Evolutionary conservation across 2,113 vertebrate genomes (phyloP), one percentile per base, ranked within the genome.

Genomic region (Brachyhypopomus gauderio): DNA sequence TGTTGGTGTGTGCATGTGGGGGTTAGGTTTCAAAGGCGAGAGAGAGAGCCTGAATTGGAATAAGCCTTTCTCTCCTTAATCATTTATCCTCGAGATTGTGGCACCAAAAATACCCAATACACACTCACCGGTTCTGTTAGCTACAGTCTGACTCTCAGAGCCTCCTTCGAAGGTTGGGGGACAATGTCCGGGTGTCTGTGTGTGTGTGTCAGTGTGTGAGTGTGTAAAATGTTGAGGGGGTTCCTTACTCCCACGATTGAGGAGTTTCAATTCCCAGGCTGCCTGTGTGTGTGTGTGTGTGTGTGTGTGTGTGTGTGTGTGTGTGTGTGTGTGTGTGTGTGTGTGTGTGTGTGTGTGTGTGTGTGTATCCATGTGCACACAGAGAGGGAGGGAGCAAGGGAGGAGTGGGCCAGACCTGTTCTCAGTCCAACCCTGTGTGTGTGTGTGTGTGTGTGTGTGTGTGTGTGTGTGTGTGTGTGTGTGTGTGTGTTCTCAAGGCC

Each of bases 401-500:
- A 52, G 17, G 22, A 52, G 22, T 69, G 17, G 34, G 30, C 34
- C 17, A 34, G 30, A 36, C 30, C 38, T 36, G 30, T 7, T n/a
- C 66, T 38, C 7, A 36, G 34, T 20, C 4, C 66, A 11, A 3
- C 34, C 66, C 66, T 38, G 59, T 81, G 75, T 70, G 38, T 91
- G 86, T 84, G 89, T 89, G 87, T 85, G n/a, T 38, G 59, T 81
- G 75, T 70, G 38, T 38, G 59, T 81, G 75, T 70, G 38, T 66
- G 78, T 52, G 72, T 70, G 73, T 75, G 70, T 20, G 59, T 81
- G 84, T 78, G 59, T 75, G 76, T 72, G 78, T 85, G 87, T 90
- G 89, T 75, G 83, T 91, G 86, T 84, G 89, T 89, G 87, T 85
- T 91, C 87, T 90, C 86, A 87, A 82, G 89, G 67, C 85, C 79